Evolutionary conservation across 2,113 vertebrate genomes (phyloP).

Genomic region (Stigmatopora nigra): DNA sequence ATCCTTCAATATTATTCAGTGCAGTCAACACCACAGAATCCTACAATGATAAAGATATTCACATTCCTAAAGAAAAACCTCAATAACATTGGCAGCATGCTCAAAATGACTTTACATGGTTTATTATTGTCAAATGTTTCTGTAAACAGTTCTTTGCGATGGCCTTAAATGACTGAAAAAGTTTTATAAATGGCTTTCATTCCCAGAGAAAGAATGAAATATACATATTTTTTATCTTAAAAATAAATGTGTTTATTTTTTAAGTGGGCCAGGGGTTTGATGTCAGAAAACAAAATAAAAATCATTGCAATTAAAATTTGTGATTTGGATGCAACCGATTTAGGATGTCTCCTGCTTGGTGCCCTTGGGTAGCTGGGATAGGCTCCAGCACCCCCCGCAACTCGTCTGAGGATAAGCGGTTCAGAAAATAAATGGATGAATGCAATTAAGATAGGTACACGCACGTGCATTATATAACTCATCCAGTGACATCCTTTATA

Average conservation of each 20-base stretch:
- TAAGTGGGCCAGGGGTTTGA: background rate
- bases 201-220: background rate
- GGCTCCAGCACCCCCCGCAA: too few species aligned
- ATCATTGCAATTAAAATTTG: conserved; percentile 7
- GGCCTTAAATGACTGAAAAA: background rate
- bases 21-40: background rate
- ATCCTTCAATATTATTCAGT: background rate
- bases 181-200: background rate
- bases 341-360: too few species aligned
- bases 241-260: too few species aligned
- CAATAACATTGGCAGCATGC: background rate
- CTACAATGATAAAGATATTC: background rate
- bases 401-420: too few species aligned
- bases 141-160: background rate
- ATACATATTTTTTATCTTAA: too few species aligned
- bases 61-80: background rate
- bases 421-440: background rate
- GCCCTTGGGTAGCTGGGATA: too few species aligned
- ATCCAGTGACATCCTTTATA: conserved; percentile 4
- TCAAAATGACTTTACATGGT: background rate
- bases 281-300: background rate
- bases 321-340: too few species aligned
- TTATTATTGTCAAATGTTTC: background rate
- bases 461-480: background rate
- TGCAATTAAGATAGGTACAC: conserved; percentile 6